Conservation (phyloP, 35 echinoderm and acorn worm species). For the Patiria miniata region DNA sequence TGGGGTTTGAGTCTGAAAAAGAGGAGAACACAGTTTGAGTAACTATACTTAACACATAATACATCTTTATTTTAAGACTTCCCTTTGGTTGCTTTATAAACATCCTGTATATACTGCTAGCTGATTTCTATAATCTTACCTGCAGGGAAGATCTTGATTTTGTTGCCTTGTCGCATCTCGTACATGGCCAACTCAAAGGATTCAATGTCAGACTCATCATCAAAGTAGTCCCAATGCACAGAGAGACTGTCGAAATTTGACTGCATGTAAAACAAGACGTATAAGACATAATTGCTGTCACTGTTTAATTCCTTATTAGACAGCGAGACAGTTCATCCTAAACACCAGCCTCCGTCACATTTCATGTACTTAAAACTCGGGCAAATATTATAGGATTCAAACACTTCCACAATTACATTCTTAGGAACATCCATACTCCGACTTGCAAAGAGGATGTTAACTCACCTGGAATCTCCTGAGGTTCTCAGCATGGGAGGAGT, state of each 20-base stretch:
- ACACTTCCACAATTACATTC: no score
- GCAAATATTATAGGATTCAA: no score
- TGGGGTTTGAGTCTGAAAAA: slow-evolving; percentile 23
- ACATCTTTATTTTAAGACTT: no score
- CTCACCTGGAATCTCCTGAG: slow-evolving; percentile 28
- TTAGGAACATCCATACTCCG: no score
- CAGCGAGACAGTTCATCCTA: background rate
- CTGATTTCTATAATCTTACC: slow-evolving; percentile 16
- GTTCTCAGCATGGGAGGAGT: slow-evolving; percentile 41
- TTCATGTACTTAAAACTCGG: no score
- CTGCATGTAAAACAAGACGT: background rate
- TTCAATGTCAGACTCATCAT: slow-evolving; percentile 32
- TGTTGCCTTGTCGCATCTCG: slow-evolving; percentile 29
- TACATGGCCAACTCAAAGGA: background rate
- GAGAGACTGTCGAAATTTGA: slow-evolving; percentile 5
- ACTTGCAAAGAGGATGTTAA: no score
- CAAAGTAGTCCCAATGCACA: slow-evolving; percentile 27
- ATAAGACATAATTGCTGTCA: background rate
- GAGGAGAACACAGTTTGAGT: background rate
- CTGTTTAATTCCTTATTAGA: background rate
- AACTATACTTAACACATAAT: background rate
- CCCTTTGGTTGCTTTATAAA: no score
- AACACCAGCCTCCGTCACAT: no score
- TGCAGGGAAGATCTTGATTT: slow-evolving; percentile 31
- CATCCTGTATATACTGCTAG: no score